Evolutionary conservation across 2,113 vertebrate species (phyloP).

Genomic region (Myxocyprinus asiaticus): DNA sequence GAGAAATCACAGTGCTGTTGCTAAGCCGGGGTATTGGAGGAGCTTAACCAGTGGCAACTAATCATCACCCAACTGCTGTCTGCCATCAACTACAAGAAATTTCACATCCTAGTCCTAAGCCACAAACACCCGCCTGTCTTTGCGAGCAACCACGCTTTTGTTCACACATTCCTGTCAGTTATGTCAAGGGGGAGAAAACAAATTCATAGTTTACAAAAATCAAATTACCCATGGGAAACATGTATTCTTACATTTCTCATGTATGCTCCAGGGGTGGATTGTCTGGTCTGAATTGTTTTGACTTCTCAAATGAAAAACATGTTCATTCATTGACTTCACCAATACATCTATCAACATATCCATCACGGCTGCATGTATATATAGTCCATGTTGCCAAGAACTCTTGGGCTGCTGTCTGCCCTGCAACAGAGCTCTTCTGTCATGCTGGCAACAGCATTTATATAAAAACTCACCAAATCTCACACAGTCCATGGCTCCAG

Average conservation of each 20-base stretch:
- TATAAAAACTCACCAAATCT: conserved; percentile 46
- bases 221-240: conserved; percentile 1
- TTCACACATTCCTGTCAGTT: conserved; percentile 31
- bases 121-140: conserved; percentile 44
- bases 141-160: conserved; percentile 53
- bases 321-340: neutral
- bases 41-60: conserved; percentile 2
- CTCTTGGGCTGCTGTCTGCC: neutral
- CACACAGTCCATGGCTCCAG: neutral
- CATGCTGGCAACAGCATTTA: conserved; percentile 44
- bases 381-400: conserved; percentile 9
- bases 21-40: neutral
- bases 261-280: neutral
- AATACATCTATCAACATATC: conserved; percentile 4
- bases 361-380: conserved; percentile 12
- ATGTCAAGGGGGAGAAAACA: conserved; percentile 3
- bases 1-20: conserved; percentile 6
- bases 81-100: conserved; percentile 24
- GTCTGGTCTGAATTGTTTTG: neutral
- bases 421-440: neutral
- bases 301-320: neutral
- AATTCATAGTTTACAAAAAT: neutral
- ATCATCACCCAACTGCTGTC: neutral
- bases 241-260: neutral
- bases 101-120: conserved; percentile 36